Evolutionary conservation across 2,113 vertebrate genomes (phyloP).

Genomic region (Procapra przewalskii): DNA sequence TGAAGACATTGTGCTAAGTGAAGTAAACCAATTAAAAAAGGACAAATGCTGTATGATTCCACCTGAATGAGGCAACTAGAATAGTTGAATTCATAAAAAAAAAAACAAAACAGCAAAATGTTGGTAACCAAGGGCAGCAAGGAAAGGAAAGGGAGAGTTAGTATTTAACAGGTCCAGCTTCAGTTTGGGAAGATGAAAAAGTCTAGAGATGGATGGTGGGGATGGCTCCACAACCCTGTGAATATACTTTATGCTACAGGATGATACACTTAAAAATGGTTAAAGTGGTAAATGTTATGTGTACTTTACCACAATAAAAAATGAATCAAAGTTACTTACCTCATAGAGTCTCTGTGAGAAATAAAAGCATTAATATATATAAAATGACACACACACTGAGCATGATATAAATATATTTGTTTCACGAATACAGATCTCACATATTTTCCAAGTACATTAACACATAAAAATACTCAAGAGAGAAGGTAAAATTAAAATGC

Average conservation of each 20-base stretch:
- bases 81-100: neutral
- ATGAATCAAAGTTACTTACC: neutral
- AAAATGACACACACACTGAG: neutral
- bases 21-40: neutral
- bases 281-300: neutral
- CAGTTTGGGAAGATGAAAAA: neutral
- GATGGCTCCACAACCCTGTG: rapidly evolving
- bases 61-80: neutral
- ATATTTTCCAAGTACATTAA: neutral
- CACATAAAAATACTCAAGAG: neutral
- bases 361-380: neutral
- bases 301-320: neutral
- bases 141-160: too few species aligned
- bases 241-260: neutral
- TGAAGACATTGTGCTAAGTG: neutral
- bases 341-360: neutral
- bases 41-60: neutral
- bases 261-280: neutral
- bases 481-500: neutral
- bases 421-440: neutral
- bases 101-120: neutral
- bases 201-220: neutral
- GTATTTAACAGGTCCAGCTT: neutral
- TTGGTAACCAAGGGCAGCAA: neutral
- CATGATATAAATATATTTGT: neutral